Conservation (phyloP, 2,888 invertebrate species). For the Orthosia gracilis region DNA sequence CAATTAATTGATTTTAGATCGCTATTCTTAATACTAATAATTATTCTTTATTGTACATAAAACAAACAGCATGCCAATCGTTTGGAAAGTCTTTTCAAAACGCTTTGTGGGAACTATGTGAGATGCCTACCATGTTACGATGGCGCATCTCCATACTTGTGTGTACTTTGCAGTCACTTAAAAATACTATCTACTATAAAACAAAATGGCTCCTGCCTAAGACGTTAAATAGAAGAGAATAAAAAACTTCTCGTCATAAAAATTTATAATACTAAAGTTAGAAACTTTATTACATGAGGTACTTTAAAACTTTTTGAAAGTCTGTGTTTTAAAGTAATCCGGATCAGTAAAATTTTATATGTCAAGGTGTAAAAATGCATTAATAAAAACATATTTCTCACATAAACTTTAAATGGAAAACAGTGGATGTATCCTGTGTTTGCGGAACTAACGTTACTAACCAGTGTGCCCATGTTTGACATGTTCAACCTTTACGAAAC, state of each 20-base stretch:
- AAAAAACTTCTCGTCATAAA: constrained; percentile 60
- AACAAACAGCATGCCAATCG: too few relatives aligned
- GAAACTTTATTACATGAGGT: constrained; percentile 45
- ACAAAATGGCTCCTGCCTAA: constrained; percentile 18
- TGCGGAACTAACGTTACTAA: constrained; percentile 15
- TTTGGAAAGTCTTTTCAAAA: background rate
- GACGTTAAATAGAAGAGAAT: constrained; percentile 40
- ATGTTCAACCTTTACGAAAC: constrained; percentile 31
- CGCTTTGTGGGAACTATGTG: background rate
- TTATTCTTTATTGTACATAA: too few relatives aligned
- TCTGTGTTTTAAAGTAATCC: constrained; percentile 28
- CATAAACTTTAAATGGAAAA: constrained; percentile 5
- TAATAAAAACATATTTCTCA: background rate
- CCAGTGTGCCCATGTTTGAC: constrained; percentile 37
- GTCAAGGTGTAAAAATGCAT: constrained; percentile 3
- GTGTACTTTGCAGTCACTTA: background rate
- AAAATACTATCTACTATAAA: constrained; percentile 18
- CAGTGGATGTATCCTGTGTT: constrained; percentile 5
- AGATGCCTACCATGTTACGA: background rate
- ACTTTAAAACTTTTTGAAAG: constrained; percentile 47
- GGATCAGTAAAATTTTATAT: constrained; percentile 21
- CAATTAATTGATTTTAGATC: too few relatives aligned
- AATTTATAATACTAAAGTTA: constrained; percentile 50
- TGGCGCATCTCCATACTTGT: background rate
- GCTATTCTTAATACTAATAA: too few relatives aligned